Conservation (phyloP, 1,140 invertebrate species). For the Colletes gigas region DNA sequence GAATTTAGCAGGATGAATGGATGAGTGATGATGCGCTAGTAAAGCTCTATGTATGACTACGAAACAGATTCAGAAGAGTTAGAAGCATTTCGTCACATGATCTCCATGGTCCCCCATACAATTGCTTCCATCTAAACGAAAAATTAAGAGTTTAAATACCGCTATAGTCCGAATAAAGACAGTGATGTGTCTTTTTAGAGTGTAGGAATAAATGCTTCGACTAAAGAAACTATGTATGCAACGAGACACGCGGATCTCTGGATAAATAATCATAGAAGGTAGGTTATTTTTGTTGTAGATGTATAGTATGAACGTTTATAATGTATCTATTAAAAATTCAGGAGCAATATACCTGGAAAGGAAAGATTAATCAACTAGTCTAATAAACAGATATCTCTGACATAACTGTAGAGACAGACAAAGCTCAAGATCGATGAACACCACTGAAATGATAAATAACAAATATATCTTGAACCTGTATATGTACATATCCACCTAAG, state of each 20-base stretch:
- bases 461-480: not conserved
- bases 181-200: conserved; percentile 4
- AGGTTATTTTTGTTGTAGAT: not conserved
- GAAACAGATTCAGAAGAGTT: conserved; percentile 78
- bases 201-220: not conserved
- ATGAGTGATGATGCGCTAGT: conserved; percentile 74
- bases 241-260: conserved; percentile 13
- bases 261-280: conserved; percentile 9
- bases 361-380: not conserved
- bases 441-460: conserved; percentile 11
- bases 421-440: not conserved
- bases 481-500: not conserved
- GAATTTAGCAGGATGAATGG: conserved; percentile 76
- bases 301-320: not conserved
- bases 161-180: conserved; percentile 15
- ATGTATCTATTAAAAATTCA: not conserved
- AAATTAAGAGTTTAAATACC: conserved; percentile 64
- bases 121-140: conserved; percentile 80
- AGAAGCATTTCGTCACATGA: conserved; percentile 77
- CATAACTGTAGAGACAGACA: not conserved
- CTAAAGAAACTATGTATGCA: not conserved
- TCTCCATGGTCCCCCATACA: conserved; percentile 80
- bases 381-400: not conserved
- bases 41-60: conserved; percentile 80
- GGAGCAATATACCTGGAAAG: conserved; percentile 26